Evolutionary conservation across 2,113 vertebrate species (phyloP), one percentile per base, ranked within the genome.

Genomic region (Eublepharis macularius): DNA sequence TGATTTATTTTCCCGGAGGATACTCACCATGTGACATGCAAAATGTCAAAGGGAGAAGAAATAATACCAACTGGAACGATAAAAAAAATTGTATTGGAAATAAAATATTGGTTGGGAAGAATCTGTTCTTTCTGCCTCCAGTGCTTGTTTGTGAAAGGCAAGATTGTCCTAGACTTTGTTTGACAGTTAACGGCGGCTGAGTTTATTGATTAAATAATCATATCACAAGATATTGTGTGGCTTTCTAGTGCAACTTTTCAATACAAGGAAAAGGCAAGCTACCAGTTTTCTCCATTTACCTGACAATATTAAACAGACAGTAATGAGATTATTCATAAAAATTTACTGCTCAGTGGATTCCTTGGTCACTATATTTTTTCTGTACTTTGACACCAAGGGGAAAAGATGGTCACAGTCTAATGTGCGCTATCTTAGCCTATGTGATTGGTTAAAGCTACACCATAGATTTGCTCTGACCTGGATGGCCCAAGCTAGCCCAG

Each of bases 1-100:
- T 95, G 93, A 96, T 96, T 95, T 95, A 93, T 89, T 94, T 92
- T 95, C 91, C 93, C 91, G 8, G 79, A 95, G 93, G 94, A 95
- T 92, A 93, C 60, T 82, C 39, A 82, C 87, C 85, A 89, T 90
- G 91, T 86, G 92, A 96, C 87, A 91, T 87, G 86, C 86, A 94
- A 94, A 95, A 95, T 95, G 86, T 93, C 92, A 94, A 87, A 41
- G 66, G 84, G 19, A 87, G 68, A 92, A 87, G 73, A 92, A 80
- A 85, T 73, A 85, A 90, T 80, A 54, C 68, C 88, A 85, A 89
- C 77, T 80, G 74, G 66, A 94, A 84, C 16, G 78, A 80, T 84
- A 70, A 93, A 73, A 73, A 92, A 80, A 93, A 86, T 1, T 72
- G 72, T 39, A 60, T 75, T 70, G 85, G 86, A 92, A 92, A 92